Conservation (phyloP, 2,888 invertebrate genomes). For the Drosophila subquinaria region DNA sequence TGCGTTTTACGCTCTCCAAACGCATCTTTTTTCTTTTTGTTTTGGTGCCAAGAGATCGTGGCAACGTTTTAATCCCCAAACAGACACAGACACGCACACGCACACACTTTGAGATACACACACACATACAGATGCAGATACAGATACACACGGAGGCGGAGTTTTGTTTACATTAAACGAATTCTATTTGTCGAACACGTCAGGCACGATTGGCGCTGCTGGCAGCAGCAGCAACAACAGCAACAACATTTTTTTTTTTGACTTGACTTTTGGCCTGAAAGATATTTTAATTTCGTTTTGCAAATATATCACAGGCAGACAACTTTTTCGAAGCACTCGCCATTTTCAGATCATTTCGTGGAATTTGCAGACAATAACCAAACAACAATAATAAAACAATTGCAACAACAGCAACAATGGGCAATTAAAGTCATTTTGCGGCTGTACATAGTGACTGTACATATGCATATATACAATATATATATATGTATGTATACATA, state of each 20-base stretch:
- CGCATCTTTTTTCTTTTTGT: constrained; percentile 31
- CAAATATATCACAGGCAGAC: constrained; percentile 48
- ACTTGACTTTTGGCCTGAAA: constrained; percentile 67
- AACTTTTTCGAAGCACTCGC: constrained; percentile 64
- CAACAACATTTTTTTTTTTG: constrained; percentile 31
- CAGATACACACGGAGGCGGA: constrained; percentile 79
- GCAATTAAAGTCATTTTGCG: constrained; percentile 51
- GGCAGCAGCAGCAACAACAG: constrained; percentile 38
- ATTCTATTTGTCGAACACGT: constrained; percentile 81
- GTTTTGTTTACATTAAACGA: constrained; percentile 84
- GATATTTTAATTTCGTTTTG: constrained; percentile 81
- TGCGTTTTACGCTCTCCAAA: constrained; percentile 24
- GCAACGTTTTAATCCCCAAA: constrained; percentile 74
- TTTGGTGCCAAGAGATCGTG: constrained; percentile 52
- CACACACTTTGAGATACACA: constrained; percentile 18
- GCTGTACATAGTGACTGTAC: constrained; percentile 14
- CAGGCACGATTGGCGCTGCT: constrained; percentile 72
- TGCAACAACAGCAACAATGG: constrained; percentile 14
- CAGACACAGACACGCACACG: constrained; percentile 36
- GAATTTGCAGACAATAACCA: constrained; percentile 60
- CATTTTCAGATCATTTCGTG: constrained; percentile 65
- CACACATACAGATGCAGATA: constrained; percentile 18
- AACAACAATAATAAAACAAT: constrained; percentile 21
- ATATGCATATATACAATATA: not conserved
- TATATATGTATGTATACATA: not conserved